Percentiles rank a stretch among this genome's conserved stretches.
phyloP scores from a whole-genome alignment of 2,113 vertebrate genomes.

The Halcyon malimbica region DNA sequence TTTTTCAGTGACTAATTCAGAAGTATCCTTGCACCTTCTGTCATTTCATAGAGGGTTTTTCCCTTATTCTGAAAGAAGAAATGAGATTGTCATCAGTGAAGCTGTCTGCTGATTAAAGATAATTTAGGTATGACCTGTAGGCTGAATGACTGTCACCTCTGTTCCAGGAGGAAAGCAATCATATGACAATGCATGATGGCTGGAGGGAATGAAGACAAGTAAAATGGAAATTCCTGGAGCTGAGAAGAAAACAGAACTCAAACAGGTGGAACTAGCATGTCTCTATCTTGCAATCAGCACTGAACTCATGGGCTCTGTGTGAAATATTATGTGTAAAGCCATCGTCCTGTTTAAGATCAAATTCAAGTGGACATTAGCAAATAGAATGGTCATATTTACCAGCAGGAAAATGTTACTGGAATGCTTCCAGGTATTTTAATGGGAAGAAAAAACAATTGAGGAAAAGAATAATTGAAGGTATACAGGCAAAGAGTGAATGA shows the following conservation, averaged over 20 bases:
- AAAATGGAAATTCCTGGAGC: not conserved
- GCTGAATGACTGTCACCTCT: not conserved
- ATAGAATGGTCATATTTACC: not conserved
- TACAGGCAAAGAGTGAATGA: not conserved
- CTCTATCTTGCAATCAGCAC: not conserved
- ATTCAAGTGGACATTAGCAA: not conserved
- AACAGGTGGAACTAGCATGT: not conserved
- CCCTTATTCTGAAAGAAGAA: not conserved
- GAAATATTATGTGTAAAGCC: not conserved
- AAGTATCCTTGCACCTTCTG: not conserved
- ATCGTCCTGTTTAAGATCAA: not conserved
- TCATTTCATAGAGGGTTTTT: not conserved
- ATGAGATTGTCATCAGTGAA: not conserved
- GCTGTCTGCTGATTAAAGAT: slow-evolving; percentile 16
- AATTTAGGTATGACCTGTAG: slow-evolving; percentile 34
- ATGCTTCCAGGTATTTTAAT: not conserved
- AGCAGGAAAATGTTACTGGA: not conserved
- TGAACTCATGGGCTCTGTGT: not conserved
- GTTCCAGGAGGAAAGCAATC: not conserved
- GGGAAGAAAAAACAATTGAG: not conserved
- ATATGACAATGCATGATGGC: not conserved
- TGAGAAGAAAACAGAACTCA: not conserved
- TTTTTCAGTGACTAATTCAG: slow-evolving; percentile 3
- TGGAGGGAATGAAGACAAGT: not conserved
- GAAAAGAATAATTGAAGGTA: not conserved